Percentiles rank a stretch among this genome's conserved stretches.
Evolutionary conservation across 2,113 vertebrate species (phyloP).

Genomic region (Typhlomys cinereus): DNA sequence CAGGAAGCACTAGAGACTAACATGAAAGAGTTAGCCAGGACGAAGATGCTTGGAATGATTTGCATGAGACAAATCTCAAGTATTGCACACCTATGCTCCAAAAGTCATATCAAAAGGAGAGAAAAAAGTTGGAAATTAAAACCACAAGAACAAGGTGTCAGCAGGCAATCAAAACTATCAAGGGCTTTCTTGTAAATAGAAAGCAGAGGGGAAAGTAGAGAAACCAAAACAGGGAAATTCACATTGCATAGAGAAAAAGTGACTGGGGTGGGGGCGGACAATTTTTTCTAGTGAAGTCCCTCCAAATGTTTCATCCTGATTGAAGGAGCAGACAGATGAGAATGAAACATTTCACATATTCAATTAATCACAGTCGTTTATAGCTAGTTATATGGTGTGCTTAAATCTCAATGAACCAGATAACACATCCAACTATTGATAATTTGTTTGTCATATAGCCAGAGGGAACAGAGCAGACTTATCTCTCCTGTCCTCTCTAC

Average conservation of each 20-base stretch:
- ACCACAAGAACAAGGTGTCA: neutral
- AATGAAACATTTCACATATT: neutral
- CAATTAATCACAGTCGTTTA: neutral
- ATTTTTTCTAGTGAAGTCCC: no score
- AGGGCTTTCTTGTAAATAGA: constrained; percentile 53
- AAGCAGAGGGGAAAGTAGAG: constrained; percentile 26
- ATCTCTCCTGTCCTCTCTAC: neutral
- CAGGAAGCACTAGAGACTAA: neutral
- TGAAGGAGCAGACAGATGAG: neutral
- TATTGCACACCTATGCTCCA: neutral
- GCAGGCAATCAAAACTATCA: neutral
- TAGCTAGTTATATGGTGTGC: neutral
- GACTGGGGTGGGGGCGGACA: neutral
- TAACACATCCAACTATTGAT: neutral
- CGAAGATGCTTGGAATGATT: neutral
- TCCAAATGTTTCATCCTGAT: neutral
- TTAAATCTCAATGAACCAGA: neutral
- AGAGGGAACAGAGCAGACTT: neutral
- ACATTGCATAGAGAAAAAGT: neutral
- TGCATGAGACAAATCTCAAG: neutral
- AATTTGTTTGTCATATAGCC: neutral
- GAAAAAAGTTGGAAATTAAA: neutral
- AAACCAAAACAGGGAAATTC: constrained; percentile 44
- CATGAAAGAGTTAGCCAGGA: neutral
- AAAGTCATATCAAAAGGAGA: constrained; percentile 5